These are phyloP conservation scores for Strix aluco DNA, from an alignment of 2,113 vertebrate species.

Conservation along the genomic window DNA sequence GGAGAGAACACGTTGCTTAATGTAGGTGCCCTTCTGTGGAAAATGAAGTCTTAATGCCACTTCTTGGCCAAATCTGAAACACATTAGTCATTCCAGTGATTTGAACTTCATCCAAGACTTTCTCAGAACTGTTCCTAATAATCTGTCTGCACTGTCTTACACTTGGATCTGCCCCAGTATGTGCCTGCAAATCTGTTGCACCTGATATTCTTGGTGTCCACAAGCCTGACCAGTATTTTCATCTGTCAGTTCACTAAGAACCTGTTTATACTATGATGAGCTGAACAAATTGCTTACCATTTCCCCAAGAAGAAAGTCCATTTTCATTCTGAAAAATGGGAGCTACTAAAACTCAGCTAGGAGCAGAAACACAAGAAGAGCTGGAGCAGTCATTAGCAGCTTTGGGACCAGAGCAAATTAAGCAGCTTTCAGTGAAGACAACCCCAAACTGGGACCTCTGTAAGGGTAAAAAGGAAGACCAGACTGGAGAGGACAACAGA, in stretches of 20 bases:
- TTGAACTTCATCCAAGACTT: slow-evolving; percentile 70
- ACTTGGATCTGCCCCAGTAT: neutral
- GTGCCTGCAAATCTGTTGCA: neutral
- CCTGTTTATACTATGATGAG: neutral
- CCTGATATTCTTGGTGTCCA: slow-evolving; percentile 5
- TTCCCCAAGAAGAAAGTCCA: neutral
- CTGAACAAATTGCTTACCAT: neutral
- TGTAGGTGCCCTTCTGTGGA: neutral
- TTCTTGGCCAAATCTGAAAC: neutral
- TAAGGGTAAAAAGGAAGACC: neutral
- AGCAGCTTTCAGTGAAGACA: neutral
- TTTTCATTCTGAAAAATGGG: neutral
- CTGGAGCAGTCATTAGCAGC: neutral
- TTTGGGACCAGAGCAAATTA: neutral
- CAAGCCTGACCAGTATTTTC: neutral
- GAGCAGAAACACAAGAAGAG: neutral
- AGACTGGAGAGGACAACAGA: neutral
- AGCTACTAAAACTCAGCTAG: neutral
- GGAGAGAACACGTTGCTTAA: neutral
- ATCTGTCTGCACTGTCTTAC: slow-evolving; percentile 5
- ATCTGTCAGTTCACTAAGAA: neutral
- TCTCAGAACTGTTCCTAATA: slow-evolving; percentile 66
- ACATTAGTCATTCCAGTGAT: slow-evolving; percentile 61
- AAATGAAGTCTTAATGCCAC: neutral
- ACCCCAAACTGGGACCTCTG: neutral